Conservation (phyloP, 2,797 vertebrate genomes). For the Gephyroberyx darwinii region DNA sequence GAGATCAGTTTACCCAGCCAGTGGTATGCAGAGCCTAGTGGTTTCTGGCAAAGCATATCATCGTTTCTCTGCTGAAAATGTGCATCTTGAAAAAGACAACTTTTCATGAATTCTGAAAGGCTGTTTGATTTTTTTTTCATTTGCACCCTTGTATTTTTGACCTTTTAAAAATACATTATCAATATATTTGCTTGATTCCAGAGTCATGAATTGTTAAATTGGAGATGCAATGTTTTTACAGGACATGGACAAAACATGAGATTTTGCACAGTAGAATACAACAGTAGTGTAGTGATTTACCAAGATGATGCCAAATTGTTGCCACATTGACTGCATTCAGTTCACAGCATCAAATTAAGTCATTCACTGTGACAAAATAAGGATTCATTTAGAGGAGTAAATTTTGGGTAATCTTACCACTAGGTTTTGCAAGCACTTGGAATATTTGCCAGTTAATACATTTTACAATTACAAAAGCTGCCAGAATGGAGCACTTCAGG, state of each 20-base stretch:
- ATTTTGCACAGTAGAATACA: no score
- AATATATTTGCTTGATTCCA: conserved; percentile 4
- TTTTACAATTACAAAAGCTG: conserved; percentile 29
- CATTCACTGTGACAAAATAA: conserved; percentile 12
- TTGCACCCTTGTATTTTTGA: neutral
- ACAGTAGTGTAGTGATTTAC: neutral
- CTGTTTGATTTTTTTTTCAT: conserved; percentile 22
- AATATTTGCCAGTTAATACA: conserved; percentile 12
- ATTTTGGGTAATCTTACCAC: conserved; percentile 26
- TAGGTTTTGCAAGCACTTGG: conserved; percentile 16
- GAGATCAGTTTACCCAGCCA: conserved; percentile 39
- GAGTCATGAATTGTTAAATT: neutral
- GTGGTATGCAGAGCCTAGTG: conserved; percentile 9
- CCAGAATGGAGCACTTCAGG: conserved; percentile 16
- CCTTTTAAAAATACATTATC: conserved; percentile 17
- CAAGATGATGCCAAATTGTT: conserved; percentile 13
- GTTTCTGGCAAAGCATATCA: conserved; percentile 35
- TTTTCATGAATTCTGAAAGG: conserved; percentile 40
- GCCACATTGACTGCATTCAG: neutral
- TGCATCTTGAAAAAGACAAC: conserved; percentile 44
- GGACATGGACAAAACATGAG: neutral
- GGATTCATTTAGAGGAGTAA: neutral
- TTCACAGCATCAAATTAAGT: conserved; percentile 13
- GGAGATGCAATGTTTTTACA: neutral
- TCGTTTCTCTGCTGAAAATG: conserved; percentile 16